Evolutionary conservation across 2,113 vertebrate genomes (phyloP), one percentile per base, ranked within the genome.

Genomic region (Psittacus erithacus): DNA sequence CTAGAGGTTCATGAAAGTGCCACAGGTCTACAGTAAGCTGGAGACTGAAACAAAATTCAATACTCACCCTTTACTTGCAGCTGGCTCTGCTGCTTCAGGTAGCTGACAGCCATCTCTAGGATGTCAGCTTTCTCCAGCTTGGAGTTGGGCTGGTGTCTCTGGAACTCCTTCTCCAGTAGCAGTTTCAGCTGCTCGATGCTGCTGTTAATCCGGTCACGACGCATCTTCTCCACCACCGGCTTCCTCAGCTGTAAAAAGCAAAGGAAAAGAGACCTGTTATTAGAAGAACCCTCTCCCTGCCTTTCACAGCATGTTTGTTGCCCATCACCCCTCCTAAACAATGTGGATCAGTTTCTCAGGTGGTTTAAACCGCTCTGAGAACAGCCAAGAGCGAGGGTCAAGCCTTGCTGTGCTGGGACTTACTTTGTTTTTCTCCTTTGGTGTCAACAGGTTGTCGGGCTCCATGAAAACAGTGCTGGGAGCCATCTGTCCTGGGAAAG

Each of bases 191-290:
- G 98, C 80, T 98, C 98, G 9, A 99, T 99, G 98, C 99, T 98
- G 97, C 95, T 98, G 96, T 99, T 99, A 88, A 99, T 99, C 53
- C 98, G 97, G 88, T 98, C 99, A 4, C 99, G 97, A 50, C 98
- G 98, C 98, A 98, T 98, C 80, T 99, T 99, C 95, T 99, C 99
- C 93, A 99, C 98, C 44, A 98, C 76, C 1, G 98, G 98, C 91
- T 99, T 99, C 92, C 98, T 98, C 89, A 99, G 82, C 99, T 99
- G 96, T 31, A 75, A 91, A 93, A 71, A 82, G 91, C 73, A 91
- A 95, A 75, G 80, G 47, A 20, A 64, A 82, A 93, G 59, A 91
- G 52, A 76, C 4, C 38, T 33, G 9, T 33, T 39, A 63, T 73
- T 44, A 82, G 75, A 27, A 89, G 50, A 44, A 60, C 88, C 50